phyloP scores from a whole-genome alignment of 2,888 invertebrate genomes.

The Notodonta dromedarius region DNA sequence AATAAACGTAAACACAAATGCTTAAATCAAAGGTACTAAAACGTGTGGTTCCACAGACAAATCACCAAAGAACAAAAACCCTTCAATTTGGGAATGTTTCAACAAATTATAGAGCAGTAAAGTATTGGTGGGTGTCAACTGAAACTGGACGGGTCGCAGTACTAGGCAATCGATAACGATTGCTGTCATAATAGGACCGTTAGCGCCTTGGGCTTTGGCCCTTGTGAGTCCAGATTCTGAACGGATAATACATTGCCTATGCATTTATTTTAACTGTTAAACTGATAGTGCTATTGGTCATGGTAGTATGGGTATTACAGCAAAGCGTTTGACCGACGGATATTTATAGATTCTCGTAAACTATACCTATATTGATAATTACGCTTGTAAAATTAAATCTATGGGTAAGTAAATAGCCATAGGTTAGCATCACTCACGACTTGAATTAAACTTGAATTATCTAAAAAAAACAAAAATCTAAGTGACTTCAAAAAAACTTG shows the following conservation, averaged over 20 bases:
- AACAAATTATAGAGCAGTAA: too few species aligned
- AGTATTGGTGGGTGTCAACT: not conserved
- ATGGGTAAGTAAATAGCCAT: too few species aligned
- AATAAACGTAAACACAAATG: slow-evolving; percentile 4
- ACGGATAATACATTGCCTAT: slow-evolving; percentile 20
- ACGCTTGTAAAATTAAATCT: too few species aligned
- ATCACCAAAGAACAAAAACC: not conserved
- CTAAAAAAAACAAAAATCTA: too few species aligned
- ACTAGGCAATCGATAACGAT: slow-evolving; percentile 66
- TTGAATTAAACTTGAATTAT: too few species aligned
- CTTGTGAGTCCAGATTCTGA: slow-evolving; percentile 22
- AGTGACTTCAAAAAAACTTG: too few species aligned
- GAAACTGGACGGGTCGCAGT: slow-evolving; percentile 33
- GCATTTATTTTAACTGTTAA: slow-evolving; percentile 10
- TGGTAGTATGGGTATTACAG: not conserved
- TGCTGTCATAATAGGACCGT: slow-evolving; percentile 80
- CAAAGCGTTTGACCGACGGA: not conserved
- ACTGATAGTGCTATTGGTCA: slow-evolving; percentile 7
- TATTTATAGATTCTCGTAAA: not conserved
- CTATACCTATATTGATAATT: too few species aligned
- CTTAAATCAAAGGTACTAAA: not conserved
- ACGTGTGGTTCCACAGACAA: not conserved
- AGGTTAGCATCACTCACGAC: too few species aligned
- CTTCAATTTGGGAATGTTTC: too few species aligned
- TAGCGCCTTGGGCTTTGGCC: slow-evolving; percentile 51